These are phyloP conservation scores for Lathamus discolor DNA, from an alignment of 2,113 vertebrate species.

Conservation along the genomic window DNA sequence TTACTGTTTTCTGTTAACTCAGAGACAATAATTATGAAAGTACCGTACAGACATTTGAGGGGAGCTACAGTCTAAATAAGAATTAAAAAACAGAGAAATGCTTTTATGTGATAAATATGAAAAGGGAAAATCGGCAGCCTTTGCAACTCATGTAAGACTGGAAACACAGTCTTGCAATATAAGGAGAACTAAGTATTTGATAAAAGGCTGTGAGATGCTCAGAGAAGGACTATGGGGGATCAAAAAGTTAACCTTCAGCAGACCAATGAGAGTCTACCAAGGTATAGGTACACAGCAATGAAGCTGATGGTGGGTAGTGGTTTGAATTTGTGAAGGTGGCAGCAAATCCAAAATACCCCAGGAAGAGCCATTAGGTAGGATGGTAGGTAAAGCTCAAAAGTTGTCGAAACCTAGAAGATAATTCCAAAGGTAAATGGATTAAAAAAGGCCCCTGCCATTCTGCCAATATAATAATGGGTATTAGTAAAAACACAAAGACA, in stretches of 20 bases:
- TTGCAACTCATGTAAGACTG: not conserved
- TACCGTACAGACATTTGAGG: not conserved
- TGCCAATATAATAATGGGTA: not conserved
- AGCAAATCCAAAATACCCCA: not conserved
- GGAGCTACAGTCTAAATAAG: not conserved
- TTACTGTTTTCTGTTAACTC: not conserved
- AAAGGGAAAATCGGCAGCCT: not conserved
- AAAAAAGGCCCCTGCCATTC: fast-evolving
- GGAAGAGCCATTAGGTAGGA: not conserved
- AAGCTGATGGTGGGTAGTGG: not conserved
- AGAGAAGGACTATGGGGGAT: not conserved
- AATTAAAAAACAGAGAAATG: not conserved
- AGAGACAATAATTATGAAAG: not conserved
- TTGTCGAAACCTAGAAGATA: not conserved
- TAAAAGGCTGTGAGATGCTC: not conserved
- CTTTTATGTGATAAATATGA: not conserved
- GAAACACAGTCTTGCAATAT: not conserved
- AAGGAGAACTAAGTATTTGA: not conserved
- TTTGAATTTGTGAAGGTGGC: not conserved
- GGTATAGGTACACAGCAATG: not conserved
- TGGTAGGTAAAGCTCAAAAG: not conserved
- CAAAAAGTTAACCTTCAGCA: not conserved
- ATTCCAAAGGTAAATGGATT: not conserved
- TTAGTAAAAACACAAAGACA: not conserved
- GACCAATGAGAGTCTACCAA: not conserved